Evolutionary conservation across 2,113 vertebrate genomes (phyloP), one percentile per base, ranked within the genome.

Genomic region (Mandrillus leucophaeus): DNA sequence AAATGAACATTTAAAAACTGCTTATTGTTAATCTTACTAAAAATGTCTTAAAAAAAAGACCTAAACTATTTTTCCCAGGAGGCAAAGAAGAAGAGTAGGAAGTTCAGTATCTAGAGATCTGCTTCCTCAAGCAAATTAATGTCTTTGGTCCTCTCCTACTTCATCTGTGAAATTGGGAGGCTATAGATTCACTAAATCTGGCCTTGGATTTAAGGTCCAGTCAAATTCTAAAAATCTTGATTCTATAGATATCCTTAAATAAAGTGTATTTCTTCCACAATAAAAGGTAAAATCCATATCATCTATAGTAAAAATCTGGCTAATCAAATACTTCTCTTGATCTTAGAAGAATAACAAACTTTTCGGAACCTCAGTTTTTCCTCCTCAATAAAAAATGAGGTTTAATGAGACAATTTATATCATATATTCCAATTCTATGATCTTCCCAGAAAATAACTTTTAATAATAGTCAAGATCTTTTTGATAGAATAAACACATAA

Each of bases 401-500:
- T 84, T 87, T 95, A 70, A 93, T 93, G 48, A 92, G 64, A 88
- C 12, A 72, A 84, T 48, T 97, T 89, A 64, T 78, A 91, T 20
- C 35, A 16, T 20, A 66, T 57, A 55, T 81, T 95, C 52, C 22
- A 23, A 78, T 45, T 40, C 61, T 70, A 75, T 72, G 38, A 83
- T 55, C 45, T 82, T 61, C 95, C 0, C 64, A 45, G 70, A 91
- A 91, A 95, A 84, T 79, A 73, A 83, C 52, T 97, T 88, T 82
- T 76, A 61, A 83, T 90, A 90, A 79, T 79, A 25, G 72, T 79
- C 38, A 9, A 93, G 73, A 78, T 90, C 20, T 43, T 95, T 97
- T 84, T 92, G 59, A 50, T 8, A 89, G 64, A 64, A 92, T 75
- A 43, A 93, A 73, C 30, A 50, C 3, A 22, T 83, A 55, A 83